These are phyloP conservation scores for Nesogale talazaci DNA, from an alignment of 2,113 vertebrate species.

Conservation along the genomic window DNA sequence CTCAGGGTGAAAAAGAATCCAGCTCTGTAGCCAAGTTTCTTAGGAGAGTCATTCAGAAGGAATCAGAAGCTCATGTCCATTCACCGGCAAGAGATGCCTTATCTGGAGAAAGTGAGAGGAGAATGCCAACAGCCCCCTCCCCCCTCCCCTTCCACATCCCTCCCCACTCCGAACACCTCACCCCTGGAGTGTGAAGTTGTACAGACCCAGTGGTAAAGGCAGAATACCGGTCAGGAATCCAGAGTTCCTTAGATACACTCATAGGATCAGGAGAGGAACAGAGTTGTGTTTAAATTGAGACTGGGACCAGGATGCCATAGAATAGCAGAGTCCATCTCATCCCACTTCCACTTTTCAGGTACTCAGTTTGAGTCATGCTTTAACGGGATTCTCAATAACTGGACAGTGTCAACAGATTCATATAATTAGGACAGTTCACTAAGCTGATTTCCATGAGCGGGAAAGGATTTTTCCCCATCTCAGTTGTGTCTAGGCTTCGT, in stretches of 20 bases:
- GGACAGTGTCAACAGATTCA: conserved; percentile 58
- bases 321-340: background rate
- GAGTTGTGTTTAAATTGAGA: conserved; percentile 56
- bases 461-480: background rate
- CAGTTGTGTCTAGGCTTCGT: conserved; percentile 5
- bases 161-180: too few relatives aligned
- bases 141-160: too few relatives aligned
- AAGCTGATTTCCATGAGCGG: conserved; percentile 46
- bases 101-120: conserved; percentile 28
- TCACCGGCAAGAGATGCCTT: conserved; percentile 38
- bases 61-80: conserved; percentile 37
- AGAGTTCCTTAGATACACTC: conserved; percentile 60
- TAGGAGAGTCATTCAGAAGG: conserved; percentile 32
- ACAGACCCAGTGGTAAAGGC: conserved; percentile 64
- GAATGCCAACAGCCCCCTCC: conserved; percentile 17
- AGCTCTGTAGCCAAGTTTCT: conserved; percentile 41
- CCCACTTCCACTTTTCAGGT: conserved; percentile 73
- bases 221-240: conserved; percentile 70
- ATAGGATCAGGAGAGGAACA: conserved; percentile 71
- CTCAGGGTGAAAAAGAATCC: conserved; percentile 51
- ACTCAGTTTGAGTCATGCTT: conserved; percentile 74
- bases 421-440: background rate
- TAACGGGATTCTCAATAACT: conserved; percentile 76
- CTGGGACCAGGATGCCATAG: conserved; percentile 75
- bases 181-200: conserved; percentile 74